Percentiles rank a stretch among this genome's conserved stretches.
Conservation (phyloP, 92 coral and sea anemone genomes). For the Metridium senile region DNA sequence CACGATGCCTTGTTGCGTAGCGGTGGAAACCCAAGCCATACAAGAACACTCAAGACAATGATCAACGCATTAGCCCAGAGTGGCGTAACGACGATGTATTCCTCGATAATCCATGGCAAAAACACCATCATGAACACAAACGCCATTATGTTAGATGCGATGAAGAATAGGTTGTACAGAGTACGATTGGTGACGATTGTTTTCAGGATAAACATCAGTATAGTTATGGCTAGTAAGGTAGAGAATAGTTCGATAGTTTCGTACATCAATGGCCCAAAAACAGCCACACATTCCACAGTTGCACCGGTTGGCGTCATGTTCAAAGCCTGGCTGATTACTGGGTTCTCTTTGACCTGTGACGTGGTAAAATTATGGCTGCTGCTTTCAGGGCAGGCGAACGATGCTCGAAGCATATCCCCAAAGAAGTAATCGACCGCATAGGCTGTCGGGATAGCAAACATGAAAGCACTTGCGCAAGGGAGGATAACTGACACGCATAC, state of each 20-base stretch:
- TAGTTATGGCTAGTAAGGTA: constrained; percentile 14
- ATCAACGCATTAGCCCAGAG: constrained; percentile 43
- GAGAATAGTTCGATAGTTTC: constrained; percentile 41
- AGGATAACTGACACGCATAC: constrained; percentile 50
- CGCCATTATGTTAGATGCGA: constrained; percentile 36
- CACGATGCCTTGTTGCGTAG: constrained; percentile 69
- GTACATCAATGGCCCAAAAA: constrained; percentile 48
- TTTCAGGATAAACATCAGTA: constrained; percentile 42
- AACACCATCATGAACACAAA: constrained; percentile 73
- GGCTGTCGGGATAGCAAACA: constrained; percentile 68
- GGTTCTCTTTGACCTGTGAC: constrained; percentile 44
- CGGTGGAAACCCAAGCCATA: constrained; percentile 84
- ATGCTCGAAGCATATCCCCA: constrained; percentile 62
- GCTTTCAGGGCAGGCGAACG: constrained; percentile 69
- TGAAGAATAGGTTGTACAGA: constrained; percentile 17
- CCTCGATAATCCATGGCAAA: constrained; percentile 88
- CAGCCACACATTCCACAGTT: constrained; percentile 49
- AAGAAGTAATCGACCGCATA: constrained; percentile 64
- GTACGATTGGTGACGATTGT: constrained; percentile 8
- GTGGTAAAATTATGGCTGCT: constrained; percentile 45
- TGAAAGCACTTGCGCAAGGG: constrained; percentile 57
- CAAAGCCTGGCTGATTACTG: neutral
- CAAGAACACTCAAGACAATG: constrained; percentile 43
- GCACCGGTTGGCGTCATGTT: neutral
- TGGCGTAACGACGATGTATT: constrained; percentile 72